These are phyloP conservation scores for Siphamia tubifer DNA, from an alignment of 2,113 vertebrate genomes.

Conservation along the genomic window DNA sequence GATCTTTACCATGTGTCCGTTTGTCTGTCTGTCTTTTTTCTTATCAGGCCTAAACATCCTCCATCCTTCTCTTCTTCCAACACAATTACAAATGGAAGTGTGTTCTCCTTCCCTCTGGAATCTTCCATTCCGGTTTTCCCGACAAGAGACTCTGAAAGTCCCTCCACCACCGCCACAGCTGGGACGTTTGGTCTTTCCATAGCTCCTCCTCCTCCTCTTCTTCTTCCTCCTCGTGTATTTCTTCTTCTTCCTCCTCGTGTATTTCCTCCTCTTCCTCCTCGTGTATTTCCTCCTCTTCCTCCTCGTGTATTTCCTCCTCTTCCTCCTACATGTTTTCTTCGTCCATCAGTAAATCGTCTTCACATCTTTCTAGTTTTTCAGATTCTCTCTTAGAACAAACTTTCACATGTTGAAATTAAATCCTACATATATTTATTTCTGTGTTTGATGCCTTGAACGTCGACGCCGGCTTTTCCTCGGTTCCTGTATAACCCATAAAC, in stretches of 20 bases:
- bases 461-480: conserved; percentile 7
- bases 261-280: conserved; percentile 36
- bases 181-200: conserved; percentile 75
- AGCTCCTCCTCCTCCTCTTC: conserved; percentile 18
- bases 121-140: conserved; percentile 71
- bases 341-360: conserved; percentile 26
- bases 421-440: no score
- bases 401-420: no score
- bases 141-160: conserved; percentile 71
- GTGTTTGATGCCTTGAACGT: not conserved
- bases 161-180: conserved; percentile 47
- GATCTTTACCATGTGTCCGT: conserved; percentile 69
- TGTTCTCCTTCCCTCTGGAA: conserved; percentile 81
- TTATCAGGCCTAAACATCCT: conserved; percentile 89
- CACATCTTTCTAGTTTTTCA: no score
- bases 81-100: conserved; percentile 82
- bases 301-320: no score
- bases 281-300: conserved; percentile 42
- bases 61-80: conserved; percentile 78
- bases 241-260: conserved; percentile 43
- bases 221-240: no score
- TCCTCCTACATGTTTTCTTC: conserved; percentile 26
- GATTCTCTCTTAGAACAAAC: no score
- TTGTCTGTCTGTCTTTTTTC: conserved; percentile 71
- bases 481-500: conserved; percentile 43